A percentile compares a stretch with the other conserved stretches of the same genome.
These are phyloP conservation scores for Diadophis punctatus DNA, from an alignment of 2,113 vertebrate species.

Conservation along the genomic window DNA sequence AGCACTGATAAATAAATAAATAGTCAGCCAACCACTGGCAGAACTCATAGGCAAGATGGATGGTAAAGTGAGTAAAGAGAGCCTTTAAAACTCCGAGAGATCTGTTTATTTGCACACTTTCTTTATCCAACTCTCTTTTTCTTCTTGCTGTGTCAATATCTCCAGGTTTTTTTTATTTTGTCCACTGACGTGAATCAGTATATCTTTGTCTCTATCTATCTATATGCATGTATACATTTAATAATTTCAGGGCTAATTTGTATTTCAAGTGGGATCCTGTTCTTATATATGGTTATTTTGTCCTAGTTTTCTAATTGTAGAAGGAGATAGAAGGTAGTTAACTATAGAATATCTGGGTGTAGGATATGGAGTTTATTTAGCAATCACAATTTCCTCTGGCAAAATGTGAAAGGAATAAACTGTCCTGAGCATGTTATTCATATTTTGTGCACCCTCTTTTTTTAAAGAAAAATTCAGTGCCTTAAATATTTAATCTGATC, in stretches of 20 bases:
- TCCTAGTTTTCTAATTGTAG: neutral
- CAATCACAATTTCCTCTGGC: neutral
- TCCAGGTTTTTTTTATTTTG: neutral
- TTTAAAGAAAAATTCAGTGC: neutral
- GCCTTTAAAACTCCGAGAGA: neutral
- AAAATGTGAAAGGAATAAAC: neutral
- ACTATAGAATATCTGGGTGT: neutral
- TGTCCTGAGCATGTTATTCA: neutral
- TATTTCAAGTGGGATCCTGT: neutral
- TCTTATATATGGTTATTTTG: neutral
- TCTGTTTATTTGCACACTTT: neutral
- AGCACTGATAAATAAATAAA: neutral
- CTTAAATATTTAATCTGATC: neutral
- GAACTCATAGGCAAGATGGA: neutral
- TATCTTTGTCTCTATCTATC: neutral
- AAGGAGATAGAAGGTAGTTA: neutral
- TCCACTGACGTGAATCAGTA: neutral
- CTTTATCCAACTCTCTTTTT: neutral
- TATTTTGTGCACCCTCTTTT: neutral
- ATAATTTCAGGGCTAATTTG: neutral
- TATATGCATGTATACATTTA: neutral
- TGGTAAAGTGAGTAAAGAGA: neutral
- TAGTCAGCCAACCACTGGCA: neutral
- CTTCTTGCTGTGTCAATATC: neutral
- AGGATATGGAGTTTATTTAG: neutral